These are phyloP conservation scores for Caranx ignobilis DNA, from an alignment of 2,113 vertebrate genomes.

Conservation along the genomic window DNA sequence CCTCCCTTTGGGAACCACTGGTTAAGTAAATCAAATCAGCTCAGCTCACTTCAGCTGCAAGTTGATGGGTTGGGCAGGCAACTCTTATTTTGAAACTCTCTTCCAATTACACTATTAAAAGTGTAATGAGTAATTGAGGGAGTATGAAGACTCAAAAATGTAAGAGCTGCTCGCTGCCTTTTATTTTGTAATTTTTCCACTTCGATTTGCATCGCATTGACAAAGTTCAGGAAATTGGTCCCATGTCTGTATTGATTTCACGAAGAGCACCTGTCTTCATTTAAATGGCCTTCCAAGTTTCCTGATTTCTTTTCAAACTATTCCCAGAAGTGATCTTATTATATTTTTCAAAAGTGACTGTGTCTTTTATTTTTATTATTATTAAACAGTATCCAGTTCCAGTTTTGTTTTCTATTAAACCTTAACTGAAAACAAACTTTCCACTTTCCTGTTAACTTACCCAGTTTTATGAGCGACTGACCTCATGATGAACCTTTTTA, in stretches of 20 bases:
- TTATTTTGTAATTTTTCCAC: background rate
- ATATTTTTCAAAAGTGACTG: constrained; percentile 24
- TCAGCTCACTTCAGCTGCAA: background rate
- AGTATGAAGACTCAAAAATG: background rate
- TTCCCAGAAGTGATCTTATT: constrained; percentile 21
- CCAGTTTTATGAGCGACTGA: constrained; percentile 15
- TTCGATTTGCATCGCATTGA: constrained; percentile 1
- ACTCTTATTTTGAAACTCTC: constrained; percentile 14
- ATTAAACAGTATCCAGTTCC: background rate
- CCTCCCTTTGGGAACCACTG: constrained; percentile 43
- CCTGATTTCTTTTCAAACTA: constrained; percentile 16
- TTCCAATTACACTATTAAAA: constrained; percentile 2
- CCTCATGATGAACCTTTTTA: constrained; percentile 3
- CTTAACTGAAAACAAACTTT: constrained; percentile 1
- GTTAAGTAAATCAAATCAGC: constrained; percentile 35
- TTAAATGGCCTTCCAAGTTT: constrained; percentile 11
- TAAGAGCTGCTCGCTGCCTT: background rate
- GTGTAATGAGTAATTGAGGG: background rate
- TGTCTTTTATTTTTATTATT: constrained; percentile 13
- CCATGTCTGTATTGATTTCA: constrained; percentile 11
- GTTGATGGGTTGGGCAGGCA: background rate
- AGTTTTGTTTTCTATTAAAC: constrained; percentile 35
- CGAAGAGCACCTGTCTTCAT: constrained; percentile 25
- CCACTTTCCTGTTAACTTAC: background rate
- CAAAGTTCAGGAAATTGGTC: constrained; percentile 4